These are phyloP conservation scores for Cephus pygmeus DNA, from an alignment of 2,888 invertebrate species.

Conservation along the genomic window DNA sequence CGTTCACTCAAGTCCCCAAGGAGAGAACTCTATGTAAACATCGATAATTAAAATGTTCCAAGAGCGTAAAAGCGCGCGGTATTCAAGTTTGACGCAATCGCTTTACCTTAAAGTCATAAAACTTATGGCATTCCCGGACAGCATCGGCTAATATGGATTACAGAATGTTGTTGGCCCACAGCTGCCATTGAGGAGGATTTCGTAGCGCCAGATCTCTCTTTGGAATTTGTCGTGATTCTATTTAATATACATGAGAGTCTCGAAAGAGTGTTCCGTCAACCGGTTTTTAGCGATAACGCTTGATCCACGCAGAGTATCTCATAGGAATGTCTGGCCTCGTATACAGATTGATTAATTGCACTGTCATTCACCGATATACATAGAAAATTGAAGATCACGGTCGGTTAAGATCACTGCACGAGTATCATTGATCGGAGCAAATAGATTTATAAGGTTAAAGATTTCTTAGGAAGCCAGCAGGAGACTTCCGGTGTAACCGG, in stretches of 20 bases:
- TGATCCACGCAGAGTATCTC: neutral
- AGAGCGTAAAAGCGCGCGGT: neutral
- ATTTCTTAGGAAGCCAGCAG: neutral
- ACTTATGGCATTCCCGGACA: neutral
- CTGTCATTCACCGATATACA: neutral
- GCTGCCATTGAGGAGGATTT: neutral
- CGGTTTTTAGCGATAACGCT: neutral
- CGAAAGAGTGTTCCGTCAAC: neutral
- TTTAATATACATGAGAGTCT: neutral
- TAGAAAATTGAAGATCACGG: neutral
- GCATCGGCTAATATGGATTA: conserved; percentile 1
- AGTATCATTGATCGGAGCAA: neutral
- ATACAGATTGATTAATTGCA: neutral
- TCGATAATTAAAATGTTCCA: neutral
- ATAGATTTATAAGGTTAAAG: neutral
- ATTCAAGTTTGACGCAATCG: neutral
- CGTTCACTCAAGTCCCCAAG: neutral
- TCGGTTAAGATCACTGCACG: neutral
- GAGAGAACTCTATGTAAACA: neutral
- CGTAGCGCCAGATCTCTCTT: neutral
- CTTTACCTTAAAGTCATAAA: neutral
- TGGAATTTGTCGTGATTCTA: neutral
- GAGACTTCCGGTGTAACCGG: neutral
- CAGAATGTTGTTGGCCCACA: neutral
- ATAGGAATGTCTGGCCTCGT: neutral